Base-by-base conservation (phyloP, 2,888 invertebrate species). In the Brenthis ino region DNA sequence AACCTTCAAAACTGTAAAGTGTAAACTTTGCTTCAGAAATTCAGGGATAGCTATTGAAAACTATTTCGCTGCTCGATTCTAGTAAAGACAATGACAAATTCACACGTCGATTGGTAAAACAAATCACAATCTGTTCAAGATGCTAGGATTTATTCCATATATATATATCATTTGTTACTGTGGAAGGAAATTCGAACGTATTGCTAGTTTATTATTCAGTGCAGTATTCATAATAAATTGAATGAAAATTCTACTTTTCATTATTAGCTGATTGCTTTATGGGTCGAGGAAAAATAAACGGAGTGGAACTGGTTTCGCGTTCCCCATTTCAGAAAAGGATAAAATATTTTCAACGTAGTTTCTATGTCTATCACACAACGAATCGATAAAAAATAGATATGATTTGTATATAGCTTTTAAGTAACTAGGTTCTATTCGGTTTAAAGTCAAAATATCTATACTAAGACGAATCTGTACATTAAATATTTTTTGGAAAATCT, bases 61-160 rank as follows among this genome's bases (percentile, higher is more conserved):
- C 55, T 37, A 68, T 64, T 56, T 61, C 24, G 51, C 33, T 28
- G 24, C 50, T 56, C 47, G n/a, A 50, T 33, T 61, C 50, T 51
- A 28, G 53, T 51, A 73, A 68, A 76, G 76, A 76, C 77, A 77
- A 71, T 74, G 74, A 81, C 75, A 77, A 79, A 82, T 78, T 72
- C 72, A 74, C 72, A 74, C 64, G 71, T 72, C 75, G 77, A 79
- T 78, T 70, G 76, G 73, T 65, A 61, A 72, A 77, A 78, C 77
- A 78, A 80, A 82, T 61, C 61, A 51, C 51, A 63, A 63, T 80
- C 76, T 72, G 76, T 75, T 75, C 75, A 71, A 69, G 71, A 76
- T 76, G 77, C 75, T 74, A 72, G 75, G 77, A 81, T 80, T 79
- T 79, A 79, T 81, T 74, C 76, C 69, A 11, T 43, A 43, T 67